Evolutionary conservation across 2,888 invertebrate species (phyloP), one percentile per base, ranked within the genome.

Genomic region (Phoenoteleia sp.): DNA sequence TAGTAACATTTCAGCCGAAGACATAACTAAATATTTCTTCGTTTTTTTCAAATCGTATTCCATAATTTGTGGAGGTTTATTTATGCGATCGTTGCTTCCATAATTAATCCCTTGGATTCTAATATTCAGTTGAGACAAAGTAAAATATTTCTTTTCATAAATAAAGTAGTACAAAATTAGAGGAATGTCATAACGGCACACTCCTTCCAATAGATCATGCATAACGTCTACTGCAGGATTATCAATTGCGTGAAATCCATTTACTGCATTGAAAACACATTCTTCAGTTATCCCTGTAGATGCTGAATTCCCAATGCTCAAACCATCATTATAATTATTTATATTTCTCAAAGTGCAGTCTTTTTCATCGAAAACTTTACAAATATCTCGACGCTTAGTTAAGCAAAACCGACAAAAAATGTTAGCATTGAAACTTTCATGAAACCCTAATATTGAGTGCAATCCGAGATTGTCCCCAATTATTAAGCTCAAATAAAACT

Each of bases 1-100:
- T 17, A 45, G 62, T 27, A 74, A 47, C 88, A 87, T 88, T 82
- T 88, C 87, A 13, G 86, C 71, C 11, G 88, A 86, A 13, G 87
- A 87, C 23, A 88, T 84, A 2, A 84, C 79, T n/a, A 85, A 36
- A 19, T 39, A 81, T 17, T 66, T n/a, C n/a, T n/a, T n/a, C n/a
- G n/a, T 79, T 25, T 66, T 72, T 47, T 58, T 56, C 3, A 84
- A 27, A 47, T 72, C 71, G 25, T 49, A 58, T n/a, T 66, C 62
- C 15, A 56, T 27, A 13, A 83, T 75, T 75, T 72, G 77, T 52
- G 74, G 74, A 29, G 74, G 80, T 52, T 76, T 69, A 47, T 87
- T 86, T 7, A 62, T 47, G 49, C 69, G 58, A 56, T 82, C 69
- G 33, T 84, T 60, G 19, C 47, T 25, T 36, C 84, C 85, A 29